Evolutionary conservation across 1,140 invertebrate species (phyloP).

Genomic region (Lutraria rhynchaena): DNA sequence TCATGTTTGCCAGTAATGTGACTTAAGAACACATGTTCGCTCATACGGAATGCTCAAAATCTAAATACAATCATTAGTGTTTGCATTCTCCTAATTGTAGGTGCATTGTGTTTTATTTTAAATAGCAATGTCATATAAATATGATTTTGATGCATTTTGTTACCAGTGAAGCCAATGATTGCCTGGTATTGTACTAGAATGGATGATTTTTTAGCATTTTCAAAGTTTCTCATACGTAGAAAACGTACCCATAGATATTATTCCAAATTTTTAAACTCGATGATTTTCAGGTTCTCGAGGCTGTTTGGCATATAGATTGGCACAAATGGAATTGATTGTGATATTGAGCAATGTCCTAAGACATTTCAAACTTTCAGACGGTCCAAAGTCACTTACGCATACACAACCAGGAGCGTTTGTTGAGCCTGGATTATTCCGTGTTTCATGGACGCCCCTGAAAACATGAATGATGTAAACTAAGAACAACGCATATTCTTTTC

Average conservation of each 20-base stretch:
- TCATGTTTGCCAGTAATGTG: neutral
- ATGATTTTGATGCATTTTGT: no score
- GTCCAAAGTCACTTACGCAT: constrained; percentile 10
- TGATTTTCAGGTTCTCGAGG: constrained; percentile 47
- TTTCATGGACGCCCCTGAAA: constrained; percentile 27
- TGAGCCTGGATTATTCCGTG: constrained; percentile 41
- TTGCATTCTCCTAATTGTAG: neutral
- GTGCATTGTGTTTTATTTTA: neutral
- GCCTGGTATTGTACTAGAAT: no score
- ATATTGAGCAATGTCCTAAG: constrained; percentile 24
- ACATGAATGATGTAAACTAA: no score
- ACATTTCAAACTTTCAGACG: constrained; percentile 28
- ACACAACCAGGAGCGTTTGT: constrained; percentile 55
- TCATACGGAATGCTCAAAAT: neutral
- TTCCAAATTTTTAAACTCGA: no score
- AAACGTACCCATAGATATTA: no score
- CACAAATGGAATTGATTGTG: constrained; percentile 34
- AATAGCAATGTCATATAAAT: neutral
- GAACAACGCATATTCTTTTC: no score
- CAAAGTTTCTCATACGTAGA: no score
- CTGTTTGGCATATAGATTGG: constrained; percentile 34
- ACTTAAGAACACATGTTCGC: neutral
- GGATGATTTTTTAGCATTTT: no score
- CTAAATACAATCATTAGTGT: neutral
- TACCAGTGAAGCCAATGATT: no score